These are phyloP conservation scores for Lutjanus erythropterus DNA, from an alignment of 2,113 vertebrate genomes.

Conservation along the genomic window DNA sequence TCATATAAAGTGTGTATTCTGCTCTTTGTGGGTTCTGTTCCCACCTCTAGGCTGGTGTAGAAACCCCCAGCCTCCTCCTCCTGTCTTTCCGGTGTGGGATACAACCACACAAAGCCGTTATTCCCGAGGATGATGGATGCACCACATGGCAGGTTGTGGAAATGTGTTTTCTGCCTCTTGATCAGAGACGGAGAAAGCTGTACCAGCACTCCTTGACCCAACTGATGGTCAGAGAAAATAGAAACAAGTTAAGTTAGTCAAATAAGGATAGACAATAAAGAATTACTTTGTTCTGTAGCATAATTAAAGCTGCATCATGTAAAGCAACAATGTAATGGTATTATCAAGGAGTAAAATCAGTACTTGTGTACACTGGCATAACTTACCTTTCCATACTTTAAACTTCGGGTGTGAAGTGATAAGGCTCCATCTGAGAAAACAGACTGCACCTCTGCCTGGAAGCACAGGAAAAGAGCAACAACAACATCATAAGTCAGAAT, in stretches of 20 bases:
- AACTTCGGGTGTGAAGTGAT: conserved; percentile 95
- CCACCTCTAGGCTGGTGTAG: conserved; percentile 90
- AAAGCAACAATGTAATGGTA: background rate
- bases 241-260: background rate
- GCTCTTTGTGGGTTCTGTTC: background rate
- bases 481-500: background rate
- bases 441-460: conserved; percentile 96
- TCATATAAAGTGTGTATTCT: background rate
- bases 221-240: conserved; percentile 77
- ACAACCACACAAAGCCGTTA: conserved; percentile 97
- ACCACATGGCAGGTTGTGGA: conserved; percentile 95
- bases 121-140: conserved; percentile 95
- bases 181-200: conserved; percentile 94
- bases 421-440: conserved; percentile 94
- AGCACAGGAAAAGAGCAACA: conserved; percentile 75
- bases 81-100: conserved; percentile 89
- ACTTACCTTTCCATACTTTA: conserved; percentile 97
- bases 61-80: conserved; percentile 94
- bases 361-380: background rate
- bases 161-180: conserved; percentile 97
- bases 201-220: conserved; percentile 95
- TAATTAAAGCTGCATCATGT: background rate
- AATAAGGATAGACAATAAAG: background rate
- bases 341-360: background rate
- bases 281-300: background rate